Evolutionary conservation across 2,888 invertebrate genomes (phyloP).

Genomic region (Malthinus seriepunctatus): DNA sequence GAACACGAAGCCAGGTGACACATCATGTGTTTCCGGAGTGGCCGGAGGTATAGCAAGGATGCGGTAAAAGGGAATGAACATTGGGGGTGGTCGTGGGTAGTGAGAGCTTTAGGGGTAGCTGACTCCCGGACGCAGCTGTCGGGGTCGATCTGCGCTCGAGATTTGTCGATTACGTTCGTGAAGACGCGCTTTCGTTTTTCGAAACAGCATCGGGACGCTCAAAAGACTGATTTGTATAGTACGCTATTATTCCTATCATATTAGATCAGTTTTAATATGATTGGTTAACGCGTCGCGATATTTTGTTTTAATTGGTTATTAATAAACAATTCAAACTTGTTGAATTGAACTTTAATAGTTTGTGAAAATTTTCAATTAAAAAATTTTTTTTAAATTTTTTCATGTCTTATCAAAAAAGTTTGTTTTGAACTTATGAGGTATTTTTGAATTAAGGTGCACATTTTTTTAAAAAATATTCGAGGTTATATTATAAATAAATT

Average conservation of each 20-base stretch:
- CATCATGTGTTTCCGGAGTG: slow-evolving; percentile 29
- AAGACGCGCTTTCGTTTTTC: slow-evolving; percentile 31
- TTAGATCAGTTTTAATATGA: slow-evolving; percentile 21
- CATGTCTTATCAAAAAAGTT: not conserved
- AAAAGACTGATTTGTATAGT: slow-evolving; percentile 29
- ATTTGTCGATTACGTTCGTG: slow-evolving; percentile 26
- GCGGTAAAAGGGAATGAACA: slow-evolving; percentile 22
- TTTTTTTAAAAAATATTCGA: slow-evolving; percentile 1
- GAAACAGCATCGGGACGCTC: slow-evolving; percentile 31
- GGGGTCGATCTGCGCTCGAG: slow-evolving; percentile 34
- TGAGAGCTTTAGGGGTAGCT: slow-evolving; percentile 26
- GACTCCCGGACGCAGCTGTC: slow-evolving; percentile 35
- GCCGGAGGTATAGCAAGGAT: slow-evolving; percentile 26
- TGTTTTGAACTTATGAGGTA: not conserved
- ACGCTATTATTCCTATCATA: slow-evolving; percentile 24
- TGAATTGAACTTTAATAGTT: too few species aligned
- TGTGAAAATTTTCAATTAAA: not conserved
- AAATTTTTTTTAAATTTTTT: not conserved
- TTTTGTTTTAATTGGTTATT: slow-evolving; percentile 13
- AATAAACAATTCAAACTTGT: not conserved
- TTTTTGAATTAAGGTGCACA: not conserved
- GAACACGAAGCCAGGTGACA: slow-evolving; percentile 25
- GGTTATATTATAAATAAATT: slow-evolving; percentile 10
- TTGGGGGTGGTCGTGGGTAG: slow-evolving; percentile 22
- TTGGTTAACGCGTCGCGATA: slow-evolving; percentile 19